Conservation (phyloP, 1,140 invertebrate genomes). For the Cotesia chilonis region DNA sequence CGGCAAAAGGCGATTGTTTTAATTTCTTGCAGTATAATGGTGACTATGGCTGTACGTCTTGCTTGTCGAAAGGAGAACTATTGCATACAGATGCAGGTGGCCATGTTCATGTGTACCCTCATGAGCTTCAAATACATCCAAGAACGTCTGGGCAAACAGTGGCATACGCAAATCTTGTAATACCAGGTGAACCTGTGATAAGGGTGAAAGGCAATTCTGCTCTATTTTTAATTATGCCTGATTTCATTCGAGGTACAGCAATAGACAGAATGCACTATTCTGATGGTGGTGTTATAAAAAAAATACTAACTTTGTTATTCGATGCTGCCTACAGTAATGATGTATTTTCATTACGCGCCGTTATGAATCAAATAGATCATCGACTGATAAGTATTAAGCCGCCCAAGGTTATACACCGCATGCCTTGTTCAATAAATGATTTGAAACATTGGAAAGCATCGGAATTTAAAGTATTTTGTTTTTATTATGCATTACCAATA, state of each 20-base stretch:
- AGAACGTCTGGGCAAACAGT: slow-evolving; percentile 16
- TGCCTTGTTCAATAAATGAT: slow-evolving; percentile 14
- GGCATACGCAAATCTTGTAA: background rate
- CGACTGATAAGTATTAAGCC: slow-evolving; percentile 29
- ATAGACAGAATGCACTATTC: slow-evolving; percentile 41
- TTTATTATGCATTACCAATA: slow-evolving; percentile 31
- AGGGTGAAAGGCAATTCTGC: slow-evolving; percentile 32
- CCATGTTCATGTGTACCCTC: slow-evolving; percentile 30
- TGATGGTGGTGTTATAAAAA: slow-evolving; percentile 39
- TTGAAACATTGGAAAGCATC: slow-evolving; percentile 32
- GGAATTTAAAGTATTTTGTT: slow-evolving; percentile 20
- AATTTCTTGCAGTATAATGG: slow-evolving; percentile 38
- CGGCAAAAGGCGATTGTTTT: slow-evolving; percentile 32
- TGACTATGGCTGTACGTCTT: slow-evolving; percentile 29
- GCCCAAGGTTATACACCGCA: slow-evolving; percentile 34
- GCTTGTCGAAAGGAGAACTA: slow-evolving; percentile 25
- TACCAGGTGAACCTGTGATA: background rate
- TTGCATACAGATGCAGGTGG: slow-evolving; percentile 6
- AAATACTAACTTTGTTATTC: slow-evolving; percentile 32
- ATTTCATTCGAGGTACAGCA: slow-evolving; percentile 38
- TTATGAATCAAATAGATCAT: slow-evolving; percentile 24
- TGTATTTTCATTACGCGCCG: slow-evolving; percentile 21
- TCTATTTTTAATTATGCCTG: slow-evolving; percentile 39
- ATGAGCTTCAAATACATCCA: slow-evolving; percentile 1
- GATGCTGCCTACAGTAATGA: slow-evolving; percentile 17